A percentile compares a stretch with the other conserved stretches of the same genome.
These are phyloP conservation scores for Heliothis subflexa DNA, from an alignment of 1,140 invertebrate genomes.

Conservation along the genomic window DNA sequence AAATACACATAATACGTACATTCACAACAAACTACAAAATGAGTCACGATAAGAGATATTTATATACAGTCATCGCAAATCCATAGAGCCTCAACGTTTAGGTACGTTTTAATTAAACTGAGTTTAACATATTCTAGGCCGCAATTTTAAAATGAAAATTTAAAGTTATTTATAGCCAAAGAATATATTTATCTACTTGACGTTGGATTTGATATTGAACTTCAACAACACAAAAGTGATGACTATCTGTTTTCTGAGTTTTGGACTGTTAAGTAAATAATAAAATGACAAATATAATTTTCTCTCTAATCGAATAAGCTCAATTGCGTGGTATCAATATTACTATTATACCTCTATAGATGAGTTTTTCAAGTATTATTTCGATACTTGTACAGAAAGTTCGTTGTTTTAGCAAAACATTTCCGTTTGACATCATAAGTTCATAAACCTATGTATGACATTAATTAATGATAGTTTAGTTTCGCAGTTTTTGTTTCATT, in stretches of 20 bases:
- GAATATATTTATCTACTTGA: neutral
- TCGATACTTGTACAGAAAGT: no score
- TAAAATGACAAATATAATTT: no score
- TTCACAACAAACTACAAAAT: constrained; percentile 85
- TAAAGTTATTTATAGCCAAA: neutral
- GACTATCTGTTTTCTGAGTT: constrained; percentile 16
- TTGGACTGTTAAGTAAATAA: neutral
- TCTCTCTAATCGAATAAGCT: no score
- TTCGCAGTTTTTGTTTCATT: no score
- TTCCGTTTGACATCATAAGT: no score
- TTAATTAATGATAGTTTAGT: no score
- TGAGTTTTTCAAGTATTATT: no score
- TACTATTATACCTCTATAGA: no score
- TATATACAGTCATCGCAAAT: constrained; percentile 82
- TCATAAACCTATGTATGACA: no score
- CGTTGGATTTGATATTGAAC: constrained; percentile 9
- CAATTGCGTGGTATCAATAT: no score
- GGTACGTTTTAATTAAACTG: constrained; percentile 22
- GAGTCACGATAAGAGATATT: constrained; percentile 76
- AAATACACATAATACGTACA: constrained; percentile 84
- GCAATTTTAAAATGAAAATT: constrained; percentile 10
- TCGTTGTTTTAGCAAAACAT: no score
- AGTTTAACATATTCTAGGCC: constrained; percentile 11
- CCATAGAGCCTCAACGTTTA: constrained; percentile 67
- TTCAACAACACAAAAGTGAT: constrained; percentile 14